Evolutionary conservation across 2,888 invertebrate species (phyloP), one percentile per base, ranked within the genome.

Genomic region (Eudasyphora cyanicolor): DNA sequence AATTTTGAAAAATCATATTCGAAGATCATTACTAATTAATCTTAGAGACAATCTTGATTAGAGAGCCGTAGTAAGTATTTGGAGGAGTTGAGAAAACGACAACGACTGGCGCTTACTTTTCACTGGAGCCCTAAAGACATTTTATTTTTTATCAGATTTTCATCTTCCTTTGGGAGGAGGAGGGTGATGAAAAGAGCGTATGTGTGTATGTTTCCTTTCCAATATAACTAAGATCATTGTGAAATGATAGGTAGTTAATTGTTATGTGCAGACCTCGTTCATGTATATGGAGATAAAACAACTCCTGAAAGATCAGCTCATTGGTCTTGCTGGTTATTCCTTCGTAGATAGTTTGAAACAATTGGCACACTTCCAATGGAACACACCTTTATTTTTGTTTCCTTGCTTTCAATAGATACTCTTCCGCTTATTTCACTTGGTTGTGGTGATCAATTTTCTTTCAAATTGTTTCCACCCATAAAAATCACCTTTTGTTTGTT

Each of bases 341-440:
- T 17, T n/a, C 42, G 32, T 57, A n/a, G n/a, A n/a, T n/a, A n/a
- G 19, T 54, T 45, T 27, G 12, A 19, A 54, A 76, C 69, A 76
- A 82, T 82, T 82, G 82, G 82, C 82, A 82, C 82, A 76, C 82
- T 82, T 82, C 76, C 45, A 49, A 35, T 38, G 14, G 49, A 74
- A 76, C 76, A 79, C 79, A 79, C 79, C 74, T 74, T 64, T 21
- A 21, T 67, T 27, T 29, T 21, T 57, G 14, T 24, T 17, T 19
- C 49, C n/a, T 7, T 35, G 17, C 10, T 17, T 35, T 5, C 3
- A 35, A 64, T 64, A n/a, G n/a, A n/a, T 21, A 38, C 3, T 17
- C n/a, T 12, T 10, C 10, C 21, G 17, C 0, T 64, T 74, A 21
- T 32, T 51, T 60, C n/a, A n/a, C n/a, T n/a, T n/a, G n/a, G n/a